Evolutionary conservation across 2,797 vertebrate species (phyloP).

Genomic region (Margarornis squamiger): DNA sequence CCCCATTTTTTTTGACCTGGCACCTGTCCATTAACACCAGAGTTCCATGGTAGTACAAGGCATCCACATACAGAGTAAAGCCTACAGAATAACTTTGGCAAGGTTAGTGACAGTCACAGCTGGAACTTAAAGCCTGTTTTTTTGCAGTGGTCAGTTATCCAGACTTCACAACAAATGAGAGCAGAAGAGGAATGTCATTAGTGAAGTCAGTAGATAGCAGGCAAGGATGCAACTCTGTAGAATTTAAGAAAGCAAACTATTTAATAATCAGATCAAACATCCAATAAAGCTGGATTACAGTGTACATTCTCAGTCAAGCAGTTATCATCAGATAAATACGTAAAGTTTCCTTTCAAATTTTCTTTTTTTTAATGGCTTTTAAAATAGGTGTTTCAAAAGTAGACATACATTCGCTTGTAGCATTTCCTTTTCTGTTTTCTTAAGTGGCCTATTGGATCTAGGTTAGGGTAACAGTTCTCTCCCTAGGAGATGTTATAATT

Average conservation of each 20-base stretch:
- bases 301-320: not conserved
- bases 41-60: not conserved
- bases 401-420: not conserved
- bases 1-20: not conserved
- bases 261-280: not conserved
- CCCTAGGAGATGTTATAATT: not conserved
- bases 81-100: not conserved
- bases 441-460: not conserved
- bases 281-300: not conserved
- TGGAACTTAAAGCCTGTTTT: not conserved
- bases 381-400: not conserved
- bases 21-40: not conserved
- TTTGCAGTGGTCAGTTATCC: not conserved
- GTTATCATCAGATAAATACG: not conserved
- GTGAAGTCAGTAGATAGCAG: not conserved
- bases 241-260: not conserved
- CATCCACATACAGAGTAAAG: accelerated
- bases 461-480: not conserved
- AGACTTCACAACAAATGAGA: not conserved
- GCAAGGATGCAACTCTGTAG: not conserved
- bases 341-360: not conserved
- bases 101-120: not conserved
- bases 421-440: not conserved
- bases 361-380: not conserved
- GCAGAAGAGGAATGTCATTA: not conserved